Evolutionary conservation across 2,113 vertebrate genomes (phyloP).

Genomic region (Sialia sialis): DNA sequence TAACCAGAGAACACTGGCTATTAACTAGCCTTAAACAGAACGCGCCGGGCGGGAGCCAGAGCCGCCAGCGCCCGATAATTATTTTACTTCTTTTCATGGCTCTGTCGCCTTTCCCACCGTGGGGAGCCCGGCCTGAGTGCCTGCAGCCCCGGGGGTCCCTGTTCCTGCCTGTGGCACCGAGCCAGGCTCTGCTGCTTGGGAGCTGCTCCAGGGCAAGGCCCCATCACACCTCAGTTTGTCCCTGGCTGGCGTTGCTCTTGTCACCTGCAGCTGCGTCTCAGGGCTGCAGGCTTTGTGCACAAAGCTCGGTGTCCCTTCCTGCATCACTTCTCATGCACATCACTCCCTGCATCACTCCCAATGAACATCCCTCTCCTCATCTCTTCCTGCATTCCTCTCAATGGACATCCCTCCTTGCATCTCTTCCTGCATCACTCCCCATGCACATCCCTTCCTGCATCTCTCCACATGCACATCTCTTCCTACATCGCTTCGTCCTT

Average conservation of each 20-base stretch:
- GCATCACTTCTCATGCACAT: background rate
- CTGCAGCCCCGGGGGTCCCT: background rate
- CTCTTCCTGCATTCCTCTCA: background rate
- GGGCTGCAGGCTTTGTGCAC: background rate
- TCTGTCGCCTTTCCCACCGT: background rate
- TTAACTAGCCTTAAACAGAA: conserved; percentile 68
- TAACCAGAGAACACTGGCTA: conserved; percentile 66
- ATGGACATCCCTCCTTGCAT: background rate
- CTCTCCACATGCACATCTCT: background rate
- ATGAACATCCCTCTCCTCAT: background rate
- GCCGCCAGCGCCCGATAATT: conserved; percentile 9
- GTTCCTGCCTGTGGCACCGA: background rate
- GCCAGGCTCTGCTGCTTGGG: background rate
- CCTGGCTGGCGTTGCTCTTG: background rate
- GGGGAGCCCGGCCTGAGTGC: accelerated
- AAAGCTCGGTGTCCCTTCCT: background rate
- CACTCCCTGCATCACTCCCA: background rate
- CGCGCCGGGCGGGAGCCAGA: background rate
- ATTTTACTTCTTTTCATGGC: conserved; percentile 19
- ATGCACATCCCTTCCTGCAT: too few species aligned
- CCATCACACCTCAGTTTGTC: accelerated
- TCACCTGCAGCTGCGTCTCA: background rate
- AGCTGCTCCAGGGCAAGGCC: background rate
- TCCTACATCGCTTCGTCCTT: background rate
- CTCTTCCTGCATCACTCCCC: background rate